Evolutionary conservation across 2,797 vertebrate genomes (phyloP).

Genomic region (Phoeniculus purpureus): DNA sequence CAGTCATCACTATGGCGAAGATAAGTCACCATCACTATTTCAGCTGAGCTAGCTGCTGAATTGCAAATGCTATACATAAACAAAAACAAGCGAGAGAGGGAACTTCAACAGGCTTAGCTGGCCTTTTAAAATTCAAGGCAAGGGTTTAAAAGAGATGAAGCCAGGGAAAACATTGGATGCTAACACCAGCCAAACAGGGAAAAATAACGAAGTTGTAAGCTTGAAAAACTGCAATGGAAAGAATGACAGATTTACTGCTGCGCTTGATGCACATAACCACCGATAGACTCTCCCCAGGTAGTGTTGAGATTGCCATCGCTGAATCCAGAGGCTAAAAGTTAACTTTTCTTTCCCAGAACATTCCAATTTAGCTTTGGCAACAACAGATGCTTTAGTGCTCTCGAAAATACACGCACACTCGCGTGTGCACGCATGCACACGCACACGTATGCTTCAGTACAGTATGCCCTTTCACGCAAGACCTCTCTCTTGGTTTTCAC

Average conservation of each 20-base stretch:
- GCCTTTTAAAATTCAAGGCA: constrained; percentile 67
- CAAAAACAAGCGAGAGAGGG: constrained; percentile 59
- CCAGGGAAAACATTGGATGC: constrained; percentile 56
- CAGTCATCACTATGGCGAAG: neutral
- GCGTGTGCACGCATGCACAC: neutral
- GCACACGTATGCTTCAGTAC: neutral
- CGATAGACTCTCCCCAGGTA: constrained; percentile 68
- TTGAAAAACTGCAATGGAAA: constrained; percentile 62
- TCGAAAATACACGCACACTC: neutral
- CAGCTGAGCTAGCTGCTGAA: constrained; percentile 42
- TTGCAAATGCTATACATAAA: constrained; percentile 40
- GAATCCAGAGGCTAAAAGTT: constrained; percentile 73
- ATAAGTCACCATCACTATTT: neutral
- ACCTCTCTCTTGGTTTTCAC: constrained; percentile 28
- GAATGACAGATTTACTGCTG: constrained; percentile 64
- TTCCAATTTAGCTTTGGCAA: constrained; percentile 69
- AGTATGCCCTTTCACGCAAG: constrained; percentile 13
- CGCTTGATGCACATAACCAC: constrained; percentile 59
- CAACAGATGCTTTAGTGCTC: constrained; percentile 45
- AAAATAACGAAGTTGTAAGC: constrained; percentile 61
- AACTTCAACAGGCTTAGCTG: constrained; percentile 16
- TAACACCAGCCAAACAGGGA: constrained; percentile 55
- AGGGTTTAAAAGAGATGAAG: constrained; percentile 55
- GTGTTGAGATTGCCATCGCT: constrained; percentile 66
- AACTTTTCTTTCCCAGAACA: constrained; percentile 74